Evolutionary conservation across 2,888 invertebrate genomes (phyloP), one percentile per base, ranked within the genome.

Genomic region (Melanostoma scalare): DNA sequence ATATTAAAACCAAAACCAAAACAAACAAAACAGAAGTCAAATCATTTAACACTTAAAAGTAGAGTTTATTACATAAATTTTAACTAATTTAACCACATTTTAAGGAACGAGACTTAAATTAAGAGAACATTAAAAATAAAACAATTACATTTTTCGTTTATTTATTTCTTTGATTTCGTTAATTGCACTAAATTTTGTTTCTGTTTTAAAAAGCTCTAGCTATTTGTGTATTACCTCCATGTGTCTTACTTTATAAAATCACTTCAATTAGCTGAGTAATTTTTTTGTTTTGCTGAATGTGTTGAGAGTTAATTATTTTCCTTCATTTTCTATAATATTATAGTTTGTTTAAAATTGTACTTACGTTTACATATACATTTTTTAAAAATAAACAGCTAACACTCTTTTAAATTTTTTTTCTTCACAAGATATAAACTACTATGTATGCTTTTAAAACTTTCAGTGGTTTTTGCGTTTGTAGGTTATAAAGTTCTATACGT

Each of bases 131-230:
- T 58, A 3, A 50, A 36, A 9, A 8, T 31, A n/a, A 71, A 44
- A 56, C n/a, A 10, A 33, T 65, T 48, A 30, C 56, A 36, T 77
- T 42, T 52, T 63, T 58, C 61, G 38, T 63, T 42, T 20, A 20
- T 20, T 20, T 20, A n/a, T 42, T 44, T 30, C 4, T 60, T 61
- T 36, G 31, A 56, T 68, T 60, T 20, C 69, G 10, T 69, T 82
- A 73, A 82, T 82, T 73, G 82, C 82, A 82, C 82, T 78, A 78
- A 78, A 52, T 10, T 65, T 52, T 65, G 42, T n/a, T 53, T 67
- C 53, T 33, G 20, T 78, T 58, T 71, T 65, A 73, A 33, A 67
- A 74, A 81, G 81, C 81, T 67, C 9, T 68, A 77, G 72, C 73
- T 77, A 63, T 68, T 38, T 55, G n/a, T 53, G n/a, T 58, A 10